Base-by-base conservation (phyloP, 2,888 invertebrate genomes). In the Drosophila conformis region DNA sequence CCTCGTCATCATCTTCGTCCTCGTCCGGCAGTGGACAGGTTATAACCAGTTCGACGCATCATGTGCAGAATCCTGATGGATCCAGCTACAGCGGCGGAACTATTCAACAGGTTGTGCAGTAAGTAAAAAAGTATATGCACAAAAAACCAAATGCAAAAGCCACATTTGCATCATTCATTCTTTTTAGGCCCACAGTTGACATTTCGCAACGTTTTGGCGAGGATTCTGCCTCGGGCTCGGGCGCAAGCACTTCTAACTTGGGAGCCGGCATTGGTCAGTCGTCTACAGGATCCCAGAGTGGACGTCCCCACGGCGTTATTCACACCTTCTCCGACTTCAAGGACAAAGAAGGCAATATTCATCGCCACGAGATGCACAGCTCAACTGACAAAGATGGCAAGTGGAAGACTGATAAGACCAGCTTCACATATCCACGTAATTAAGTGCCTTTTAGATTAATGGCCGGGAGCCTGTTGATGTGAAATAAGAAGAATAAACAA, bases 1-100 rank as follows among this genome's bases (percentile, higher is more conserved):
- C 87, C 0, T 82, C 86, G 0, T 77, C 84, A 4, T 81, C 80
- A 0, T 79, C 81, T 1, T 81, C 80, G 21, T 68, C 67, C 1
- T 52, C 63, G n/a, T n/a, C 60, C 2, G 60, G 48, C 46, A 40
- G 35, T 63, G 91, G 91, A 25, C 70, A 40, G 2, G 36, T 42
- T 1, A 25, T 60, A 27, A 80, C 80, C 38, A 67, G 63, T 4
- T 27, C 73, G 7, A 61, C 57, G 4, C 82, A 90, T n/a, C 38
- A 42, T 15, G 25, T 65, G 4, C 60, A 67, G 0, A 63, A 72
- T 33, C 1, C 58, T 1, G 90, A 84, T 64, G 84, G 84, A 2
- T 29, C 72, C 40, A 46, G n/a, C 10, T 36, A 53, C 38, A 60
- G 46, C 13, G 58, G 40, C 2, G 51, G 61, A 6, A 36, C 29